Conservation (phyloP, 1,140 invertebrate species). For the Zaprionus lachaisei region DNA sequence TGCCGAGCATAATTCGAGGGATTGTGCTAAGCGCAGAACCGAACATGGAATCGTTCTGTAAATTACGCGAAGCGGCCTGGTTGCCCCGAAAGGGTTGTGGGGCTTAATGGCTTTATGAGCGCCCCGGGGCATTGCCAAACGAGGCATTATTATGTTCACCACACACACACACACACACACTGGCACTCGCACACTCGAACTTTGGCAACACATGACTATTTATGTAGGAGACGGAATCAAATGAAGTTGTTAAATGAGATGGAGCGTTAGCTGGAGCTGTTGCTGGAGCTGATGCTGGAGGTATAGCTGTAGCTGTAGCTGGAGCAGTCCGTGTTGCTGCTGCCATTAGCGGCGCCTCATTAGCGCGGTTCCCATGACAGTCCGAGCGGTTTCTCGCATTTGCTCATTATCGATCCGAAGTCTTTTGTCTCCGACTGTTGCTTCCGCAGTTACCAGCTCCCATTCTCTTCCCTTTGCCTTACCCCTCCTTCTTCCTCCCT, state of each 20-base stretch:
- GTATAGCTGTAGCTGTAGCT: background rate
- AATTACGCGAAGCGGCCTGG: constrained; percentile 54
- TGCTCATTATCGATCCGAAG: constrained; percentile 47
- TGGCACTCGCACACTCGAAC: background rate
- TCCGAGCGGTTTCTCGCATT: background rate
- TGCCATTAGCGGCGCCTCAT: constrained; percentile 57
- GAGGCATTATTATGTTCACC: constrained; percentile 67
- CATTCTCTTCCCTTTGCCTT: background rate
- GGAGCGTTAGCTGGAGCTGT: background rate
- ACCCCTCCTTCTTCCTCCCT: background rate
- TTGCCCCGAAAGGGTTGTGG: constrained; percentile 62
- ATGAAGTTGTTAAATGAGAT: constrained; percentile 56
- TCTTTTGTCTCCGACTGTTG: constrained; percentile 15
- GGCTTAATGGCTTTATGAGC: constrained; percentile 79
- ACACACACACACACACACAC: constrained; percentile 29
- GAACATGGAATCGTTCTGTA: constrained; percentile 53
- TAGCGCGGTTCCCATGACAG: constrained; percentile 49
- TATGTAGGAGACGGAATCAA: constrained; percentile 35
- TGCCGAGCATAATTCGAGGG: constrained; percentile 39
- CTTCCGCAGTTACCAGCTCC: background rate
- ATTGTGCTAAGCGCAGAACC: constrained; percentile 41
- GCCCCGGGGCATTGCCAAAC: constrained; percentile 68
- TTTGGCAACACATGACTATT: constrained; percentile 38
- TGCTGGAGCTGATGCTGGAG: constrained; percentile 8
- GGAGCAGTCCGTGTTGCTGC: constrained; percentile 37